phyloP scores from a whole-genome alignment of 2,888 invertebrate species.

The Epistrophella euchroma region DNA sequence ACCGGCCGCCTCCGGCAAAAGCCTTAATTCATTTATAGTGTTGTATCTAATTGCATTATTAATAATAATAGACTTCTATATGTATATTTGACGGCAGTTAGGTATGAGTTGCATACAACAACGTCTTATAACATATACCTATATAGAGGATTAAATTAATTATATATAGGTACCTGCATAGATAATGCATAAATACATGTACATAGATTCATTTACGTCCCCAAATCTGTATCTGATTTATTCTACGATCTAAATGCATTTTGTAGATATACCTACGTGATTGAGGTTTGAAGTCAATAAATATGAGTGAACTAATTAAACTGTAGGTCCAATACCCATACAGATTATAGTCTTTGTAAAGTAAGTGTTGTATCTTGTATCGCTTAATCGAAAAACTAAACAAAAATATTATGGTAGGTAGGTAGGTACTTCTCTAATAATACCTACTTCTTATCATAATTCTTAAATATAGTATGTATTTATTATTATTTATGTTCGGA shows the following conservation, averaged over 20 bases:
- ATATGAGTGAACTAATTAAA: neutral
- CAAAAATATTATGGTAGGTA: neutral
- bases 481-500: too few species aligned
- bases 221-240: constrained; percentile 49
- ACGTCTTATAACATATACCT: constrained; percentile 38
- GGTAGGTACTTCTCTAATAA: too few species aligned
- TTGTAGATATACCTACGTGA: constrained; percentile 38
- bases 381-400: neutral
- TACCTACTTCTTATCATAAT: too few species aligned
- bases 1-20: constrained; percentile 45
- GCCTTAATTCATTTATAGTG: constrained; percentile 72
- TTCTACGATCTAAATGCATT: constrained; percentile 38
- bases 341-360: neutral
- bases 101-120: constrained; percentile 32
- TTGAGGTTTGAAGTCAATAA: constrained; percentile 29
- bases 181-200: neutral
- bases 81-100: constrained; percentile 16
- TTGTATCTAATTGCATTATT: constrained; percentile 74
- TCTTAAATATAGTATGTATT: too few species aligned
- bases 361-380: neutral
- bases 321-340: neutral
- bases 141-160: constrained; percentile 49
- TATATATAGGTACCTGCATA: neutral
- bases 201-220: constrained; percentile 4
- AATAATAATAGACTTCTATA: constrained; percentile 66